Base-by-base conservation (phyloP, 92 coral and sea anemone genomes). In the Phenganax marumi region DNA sequence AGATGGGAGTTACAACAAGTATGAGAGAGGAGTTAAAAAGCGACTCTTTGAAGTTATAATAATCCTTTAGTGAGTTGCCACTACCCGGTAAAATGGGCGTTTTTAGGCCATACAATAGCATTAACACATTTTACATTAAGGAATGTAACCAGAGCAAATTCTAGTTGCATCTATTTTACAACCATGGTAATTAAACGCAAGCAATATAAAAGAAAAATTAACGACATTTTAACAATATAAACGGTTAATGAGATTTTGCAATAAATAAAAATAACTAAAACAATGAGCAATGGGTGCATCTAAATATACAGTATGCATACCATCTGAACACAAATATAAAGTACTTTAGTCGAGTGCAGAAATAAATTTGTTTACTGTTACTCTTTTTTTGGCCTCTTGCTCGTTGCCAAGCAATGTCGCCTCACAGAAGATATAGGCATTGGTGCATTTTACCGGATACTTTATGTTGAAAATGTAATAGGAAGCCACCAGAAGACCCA, bases 361-460 rank as follows among this genome's bases (percentile, higher is more conserved):
- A 7, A 58, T 58, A 58, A 64, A 64, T 64, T 64, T 64, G 12
- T 64, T 22, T 0, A 64, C 70, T 64, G 70, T 9, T 1, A 64
- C 70, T 64, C 70, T 64, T 47, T 64, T 64, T 64, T 25, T 64
- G 70, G 70, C 70, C 70, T 64, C 46, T 18, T 64, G 70, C 47
- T 25, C 70, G 26, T 64, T 64, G 43, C 47, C 70, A 22, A 64
- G 43, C 7, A 64, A 47, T 25, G 47, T 25, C 12, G 80, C 72
- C 55, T 83, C 81, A 83, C 85, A 68, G 24, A 68, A 81, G 1
- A 70, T 69, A 23, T 22, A 81, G 10, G 24, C 78, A 53, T 81
- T 81, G 16, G 53, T 8, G 16, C 69, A 56, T 16, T 70, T 70
- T 8, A 49, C 8, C 0, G 55, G 57, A 53, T 81, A 70, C 25